Percentiles rank a stretch among this genome's conserved stretches.
Evolutionary conservation across 1,140 invertebrate species (phyloP).

Genomic region (Papilio xuthus): DNA sequence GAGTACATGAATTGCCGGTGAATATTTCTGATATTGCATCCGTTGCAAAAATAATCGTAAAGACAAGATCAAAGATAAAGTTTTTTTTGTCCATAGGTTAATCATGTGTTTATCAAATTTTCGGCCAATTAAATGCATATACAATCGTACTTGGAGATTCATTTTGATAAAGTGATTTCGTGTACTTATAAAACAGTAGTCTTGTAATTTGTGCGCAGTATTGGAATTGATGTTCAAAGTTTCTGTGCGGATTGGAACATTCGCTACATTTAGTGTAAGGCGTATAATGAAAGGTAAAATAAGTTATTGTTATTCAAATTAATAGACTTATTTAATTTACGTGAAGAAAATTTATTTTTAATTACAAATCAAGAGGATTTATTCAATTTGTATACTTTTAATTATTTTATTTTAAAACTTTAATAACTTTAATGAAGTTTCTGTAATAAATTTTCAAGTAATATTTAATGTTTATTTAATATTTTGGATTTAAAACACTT

Average conservation of each 20-base stretch:
- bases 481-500: too few species aligned
- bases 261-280: constrained; percentile 34
- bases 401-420: too few species aligned
- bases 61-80: constrained; percentile 19
- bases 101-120: constrained; percentile 43
- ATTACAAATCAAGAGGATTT: neutral
- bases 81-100: constrained; percentile 36
- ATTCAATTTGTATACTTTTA: too few species aligned
- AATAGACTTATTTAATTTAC: neutral
- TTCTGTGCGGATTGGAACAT: constrained; percentile 40
- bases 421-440: too few species aligned
- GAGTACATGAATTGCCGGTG: too few species aligned
- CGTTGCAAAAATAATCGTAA: constrained; percentile 9
- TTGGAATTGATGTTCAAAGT: constrained; percentile 41
- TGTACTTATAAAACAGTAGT: constrained; percentile 37
- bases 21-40: neutral
- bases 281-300: constrained; percentile 49
- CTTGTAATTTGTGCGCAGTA: constrained; percentile 46
- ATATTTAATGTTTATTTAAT: too few species aligned
- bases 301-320: neutral
- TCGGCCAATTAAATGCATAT: constrained; percentile 37
- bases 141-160: constrained; percentile 38
- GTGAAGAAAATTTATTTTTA: neutral
- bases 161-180: constrained; percentile 46
- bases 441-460: too few species aligned